phyloP scores from a whole-genome alignment of 2,797 vertebrate species.

The Molossus molossus region DNA sequence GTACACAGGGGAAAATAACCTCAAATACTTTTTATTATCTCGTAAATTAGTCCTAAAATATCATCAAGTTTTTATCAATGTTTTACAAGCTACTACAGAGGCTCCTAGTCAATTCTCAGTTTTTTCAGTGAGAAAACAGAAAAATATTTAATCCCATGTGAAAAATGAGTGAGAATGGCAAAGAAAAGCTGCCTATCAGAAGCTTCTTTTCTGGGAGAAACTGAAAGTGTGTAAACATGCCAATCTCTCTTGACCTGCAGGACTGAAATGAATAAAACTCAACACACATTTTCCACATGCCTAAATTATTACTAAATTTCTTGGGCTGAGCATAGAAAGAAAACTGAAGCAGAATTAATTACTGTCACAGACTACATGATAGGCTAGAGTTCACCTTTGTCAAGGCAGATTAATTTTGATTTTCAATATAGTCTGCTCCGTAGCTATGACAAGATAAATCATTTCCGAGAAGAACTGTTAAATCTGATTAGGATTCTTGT shows the following conservation, averaged over 20 bases:
- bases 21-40: constrained; percentile 15
- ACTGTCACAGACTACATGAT: not conserved
- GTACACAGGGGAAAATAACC: not conserved
- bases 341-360: constrained; percentile 61
- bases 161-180: constrained; percentile 28
- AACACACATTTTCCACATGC: not conserved
- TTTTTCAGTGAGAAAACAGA: not conserved
- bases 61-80: not conserved
- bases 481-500: constrained; percentile 69
- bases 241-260: constrained; percentile 27
- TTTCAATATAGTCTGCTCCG: constrained; percentile 68
- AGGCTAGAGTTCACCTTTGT: constrained; percentile 71
- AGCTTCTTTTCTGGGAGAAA: constrained; percentile 16
- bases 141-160: constrained; percentile 12
- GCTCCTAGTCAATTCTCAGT: not conserved
- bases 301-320: constrained; percentile 16
- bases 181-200: constrained; percentile 36
- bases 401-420: constrained; percentile 73
- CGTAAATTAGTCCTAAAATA: not conserved
- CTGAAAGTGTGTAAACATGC: constrained; percentile 72
- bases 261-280: constrained; percentile 52
- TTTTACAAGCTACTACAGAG: not conserved
- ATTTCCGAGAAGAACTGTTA: constrained; percentile 67
- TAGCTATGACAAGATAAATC: constrained; percentile 74
- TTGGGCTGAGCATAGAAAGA: constrained; percentile 33